phyloP scores from a whole-genome alignment of 1,140 invertebrate genomes.

The Thaumatotibia leucotreta region DNA sequence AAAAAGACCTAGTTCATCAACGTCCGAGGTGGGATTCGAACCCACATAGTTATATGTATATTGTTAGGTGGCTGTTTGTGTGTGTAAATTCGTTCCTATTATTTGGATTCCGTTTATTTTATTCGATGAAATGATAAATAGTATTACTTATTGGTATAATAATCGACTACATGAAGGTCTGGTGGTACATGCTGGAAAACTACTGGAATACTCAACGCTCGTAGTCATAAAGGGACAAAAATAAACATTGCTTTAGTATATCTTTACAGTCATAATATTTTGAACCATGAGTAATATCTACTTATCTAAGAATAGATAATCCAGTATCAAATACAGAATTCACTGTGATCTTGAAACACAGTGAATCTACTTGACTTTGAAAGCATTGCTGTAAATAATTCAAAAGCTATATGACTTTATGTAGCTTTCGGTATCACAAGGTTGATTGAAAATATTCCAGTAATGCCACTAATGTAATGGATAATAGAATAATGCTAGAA shows the following conservation, averaged over 20 bases:
- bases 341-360: not conserved
- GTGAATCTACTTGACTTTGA: not conserved
- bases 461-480: too few species aligned
- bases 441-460: too few species aligned
- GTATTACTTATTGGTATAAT: not conserved
- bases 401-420: too few species aligned
- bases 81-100: too few species aligned
- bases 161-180: not conserved
- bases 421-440: too few species aligned
- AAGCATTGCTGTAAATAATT: not conserved
- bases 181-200: not conserved
- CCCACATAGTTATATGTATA: too few species aligned
- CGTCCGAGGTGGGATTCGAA: too few species aligned
- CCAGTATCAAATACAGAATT: not conserved
- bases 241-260: not conserved
- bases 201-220: not conserved
- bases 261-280: conserved; percentile 13
- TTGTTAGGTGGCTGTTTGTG: too few species aligned
- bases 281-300: not conserved
- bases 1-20: too few species aligned
- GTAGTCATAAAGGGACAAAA: not conserved
- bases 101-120: too few species aligned
- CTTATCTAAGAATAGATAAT: conserved; percentile 1
- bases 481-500: too few species aligned
- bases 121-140: not conserved